A percentile compares a stretch with the other conserved stretches of the same genome.
Conservation (phyloP, 2,797 vertebrate species). For the Heliangelus exortis region DNA sequence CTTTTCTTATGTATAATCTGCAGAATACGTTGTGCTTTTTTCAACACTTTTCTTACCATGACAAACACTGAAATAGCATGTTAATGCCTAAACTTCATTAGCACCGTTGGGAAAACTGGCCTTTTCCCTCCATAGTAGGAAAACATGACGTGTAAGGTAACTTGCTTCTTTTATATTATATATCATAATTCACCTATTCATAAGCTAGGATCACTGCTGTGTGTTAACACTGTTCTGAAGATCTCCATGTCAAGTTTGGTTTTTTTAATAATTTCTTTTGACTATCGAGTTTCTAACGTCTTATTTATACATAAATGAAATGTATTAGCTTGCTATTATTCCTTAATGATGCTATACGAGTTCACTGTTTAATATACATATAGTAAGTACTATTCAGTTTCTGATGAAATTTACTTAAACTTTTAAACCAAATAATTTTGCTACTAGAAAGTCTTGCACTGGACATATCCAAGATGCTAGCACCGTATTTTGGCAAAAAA, state of each 20-base stretch:
- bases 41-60: constrained; percentile 72
- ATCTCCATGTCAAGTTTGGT: constrained; percentile 70
- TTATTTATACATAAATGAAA: constrained; percentile 77
- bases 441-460: constrained; percentile 83
- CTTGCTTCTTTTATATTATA: constrained; percentile 79
- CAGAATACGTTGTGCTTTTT: constrained; percentile 73
- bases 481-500: constrained; percentile 56
- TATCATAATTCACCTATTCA: constrained; percentile 76
- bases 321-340: constrained; percentile 71
- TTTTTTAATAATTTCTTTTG: constrained; percentile 74
- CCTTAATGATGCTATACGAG: constrained; percentile 64
- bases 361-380: constrained; percentile 62
- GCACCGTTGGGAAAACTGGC: constrained; percentile 69
- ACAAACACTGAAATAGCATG: constrained; percentile 83
- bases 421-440: constrained; percentile 81
- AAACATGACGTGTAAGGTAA: constrained; percentile 75
- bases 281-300: constrained; percentile 67
- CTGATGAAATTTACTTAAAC: constrained; percentile 74
- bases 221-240: constrained; percentile 78
- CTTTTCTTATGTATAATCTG: constrained; percentile 71
- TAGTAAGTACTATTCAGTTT: constrained; percentile 71
- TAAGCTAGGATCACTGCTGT: constrained; percentile 79
- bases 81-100: constrained; percentile 76
- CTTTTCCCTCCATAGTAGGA: constrained; percentile 61
- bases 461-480: constrained; percentile 75